Evolutionary conservation across 2,797 vertebrate species (phyloP).

Genomic region (Enoplosus armatus): DNA sequence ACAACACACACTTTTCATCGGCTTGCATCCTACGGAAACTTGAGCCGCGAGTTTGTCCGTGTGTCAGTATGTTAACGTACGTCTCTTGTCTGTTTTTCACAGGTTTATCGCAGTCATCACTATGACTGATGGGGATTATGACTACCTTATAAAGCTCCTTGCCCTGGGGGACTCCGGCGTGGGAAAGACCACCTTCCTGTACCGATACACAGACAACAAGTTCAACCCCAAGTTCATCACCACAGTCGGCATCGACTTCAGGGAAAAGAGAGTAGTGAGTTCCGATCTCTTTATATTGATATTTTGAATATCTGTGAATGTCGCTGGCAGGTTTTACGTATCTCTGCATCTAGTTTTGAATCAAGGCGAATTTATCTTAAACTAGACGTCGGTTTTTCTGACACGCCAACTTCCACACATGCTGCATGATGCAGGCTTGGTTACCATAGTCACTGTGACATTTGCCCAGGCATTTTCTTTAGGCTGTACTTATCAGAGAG

Average conservation of each 20-base stretch:
- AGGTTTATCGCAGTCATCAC: conserved; percentile 87
- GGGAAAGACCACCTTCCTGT: conserved; percentile 93
- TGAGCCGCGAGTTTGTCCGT: not conserved
- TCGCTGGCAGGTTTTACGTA: not conserved
- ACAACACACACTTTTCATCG: not conserved
- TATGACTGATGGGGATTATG: conserved; percentile 96
- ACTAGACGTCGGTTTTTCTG: not conserved
- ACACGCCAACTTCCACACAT: not conserved
- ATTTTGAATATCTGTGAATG: not conserved
- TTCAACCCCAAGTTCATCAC: conserved; percentile 98
- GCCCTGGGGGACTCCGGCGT: conserved; percentile 94
- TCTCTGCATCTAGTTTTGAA: conserved; percentile 2
- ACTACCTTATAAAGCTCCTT: conserved; percentile 95
- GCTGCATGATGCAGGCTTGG: conserved; percentile 10
- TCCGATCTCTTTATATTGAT: not conserved
- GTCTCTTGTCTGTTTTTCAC: conserved; percentile 30
- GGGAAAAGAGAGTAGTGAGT: conserved; percentile 98
- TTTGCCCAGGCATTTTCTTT: conserved; percentile 27
- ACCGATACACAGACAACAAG: conserved; percentile 94
- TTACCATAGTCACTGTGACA: conserved; percentile 44
- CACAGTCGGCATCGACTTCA: conserved; percentile 97
- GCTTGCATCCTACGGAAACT: not conserved
- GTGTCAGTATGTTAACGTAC: not conserved
- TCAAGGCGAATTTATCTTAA: not conserved
- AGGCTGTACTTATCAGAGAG: conserved; percentile 21